These are phyloP conservation scores for Somateria mollissima DNA, from an alignment of 2,797 vertebrate species.

Conservation along the genomic window DNA sequence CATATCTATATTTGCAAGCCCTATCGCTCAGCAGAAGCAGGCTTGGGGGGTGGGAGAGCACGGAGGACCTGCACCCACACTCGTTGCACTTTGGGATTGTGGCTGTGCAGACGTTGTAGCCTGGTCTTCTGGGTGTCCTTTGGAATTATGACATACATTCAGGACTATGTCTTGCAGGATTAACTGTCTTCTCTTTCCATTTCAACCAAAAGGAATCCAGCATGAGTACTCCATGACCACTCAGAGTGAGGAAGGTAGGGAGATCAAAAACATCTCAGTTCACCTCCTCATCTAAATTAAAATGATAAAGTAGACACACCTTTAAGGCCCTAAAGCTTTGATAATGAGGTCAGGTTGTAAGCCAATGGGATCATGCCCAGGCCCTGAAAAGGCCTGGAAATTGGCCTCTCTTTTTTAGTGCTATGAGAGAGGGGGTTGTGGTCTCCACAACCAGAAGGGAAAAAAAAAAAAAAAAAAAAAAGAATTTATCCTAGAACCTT, in stretches of 20 bases:
- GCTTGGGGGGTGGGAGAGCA: accelerated
- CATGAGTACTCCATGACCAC: not conserved
- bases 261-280: not conserved
- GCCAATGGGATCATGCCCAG: not conserved
- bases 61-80: not conserved
- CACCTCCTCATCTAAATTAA: not conserved
- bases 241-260: too few species aligned
- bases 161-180: not conserved
- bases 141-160: accelerated
- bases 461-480: too few species aligned
- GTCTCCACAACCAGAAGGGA: too few species aligned
- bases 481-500: not conserved
- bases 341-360: not conserved
- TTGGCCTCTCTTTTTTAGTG: not conserved
- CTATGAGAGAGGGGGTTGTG: not conserved
- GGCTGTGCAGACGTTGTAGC: not conserved
- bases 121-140: not conserved
- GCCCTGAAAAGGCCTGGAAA: not conserved
- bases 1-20: accelerated
- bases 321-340: not conserved
- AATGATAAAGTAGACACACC: not conserved
- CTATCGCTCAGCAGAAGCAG: not conserved
- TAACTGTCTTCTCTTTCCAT: not conserved
- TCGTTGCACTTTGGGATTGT: accelerated
- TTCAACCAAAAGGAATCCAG: not conserved